These are phyloP conservation scores for Arizona elegans DNA, from an alignment of 2,113 vertebrate species.

Conservation along the genomic window DNA sequence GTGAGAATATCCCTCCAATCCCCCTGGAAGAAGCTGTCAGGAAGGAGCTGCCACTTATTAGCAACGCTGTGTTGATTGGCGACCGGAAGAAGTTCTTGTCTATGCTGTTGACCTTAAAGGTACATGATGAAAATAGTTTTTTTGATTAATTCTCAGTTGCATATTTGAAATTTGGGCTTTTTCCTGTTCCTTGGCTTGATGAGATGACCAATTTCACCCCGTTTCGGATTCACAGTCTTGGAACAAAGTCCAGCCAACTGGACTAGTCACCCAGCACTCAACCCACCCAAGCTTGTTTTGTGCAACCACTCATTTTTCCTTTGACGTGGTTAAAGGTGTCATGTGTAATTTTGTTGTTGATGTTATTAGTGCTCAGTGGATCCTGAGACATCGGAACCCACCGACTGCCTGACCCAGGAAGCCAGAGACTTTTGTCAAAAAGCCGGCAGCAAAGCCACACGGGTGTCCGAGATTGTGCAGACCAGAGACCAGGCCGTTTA, in stretches of 20 bases:
- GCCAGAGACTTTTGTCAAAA: slow-evolving; percentile 79
- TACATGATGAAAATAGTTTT: slow-evolving; percentile 34
- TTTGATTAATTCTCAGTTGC: slow-evolving; percentile 9
- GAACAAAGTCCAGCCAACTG: not conserved
- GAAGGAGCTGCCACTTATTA: slow-evolving; percentile 79
- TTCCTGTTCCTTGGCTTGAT: not conserved
- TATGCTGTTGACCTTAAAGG: slow-evolving; percentile 86
- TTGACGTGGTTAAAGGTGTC: not conserved
- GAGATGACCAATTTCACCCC: not conserved
- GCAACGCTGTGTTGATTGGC: slow-evolving; percentile 82
- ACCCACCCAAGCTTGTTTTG: not conserved
- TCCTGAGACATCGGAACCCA: slow-evolving; percentile 78
- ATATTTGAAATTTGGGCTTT: not conserved
- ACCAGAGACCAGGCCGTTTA: slow-evolving; percentile 69
- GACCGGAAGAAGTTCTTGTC: slow-evolving; percentile 86
- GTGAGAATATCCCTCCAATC: slow-evolving; percentile 82
- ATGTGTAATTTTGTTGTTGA: not conserved
- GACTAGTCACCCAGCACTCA: not conserved
- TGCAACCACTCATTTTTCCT: not conserved
- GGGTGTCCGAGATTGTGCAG: slow-evolving; percentile 74
- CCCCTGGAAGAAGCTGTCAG: slow-evolving; percentile 85
- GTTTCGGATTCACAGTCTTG: not conserved
- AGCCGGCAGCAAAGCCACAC: slow-evolving; percentile 76
- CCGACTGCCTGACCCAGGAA: slow-evolving; percentile 75
- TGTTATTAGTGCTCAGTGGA: slow-evolving; percentile 71